Percentiles rank a stretch among this genome's conserved stretches.
These are phyloP conservation scores for Somateria mollissima DNA, from an alignment of 2,797 vertebrate species.

Conservation along the genomic window DNA sequence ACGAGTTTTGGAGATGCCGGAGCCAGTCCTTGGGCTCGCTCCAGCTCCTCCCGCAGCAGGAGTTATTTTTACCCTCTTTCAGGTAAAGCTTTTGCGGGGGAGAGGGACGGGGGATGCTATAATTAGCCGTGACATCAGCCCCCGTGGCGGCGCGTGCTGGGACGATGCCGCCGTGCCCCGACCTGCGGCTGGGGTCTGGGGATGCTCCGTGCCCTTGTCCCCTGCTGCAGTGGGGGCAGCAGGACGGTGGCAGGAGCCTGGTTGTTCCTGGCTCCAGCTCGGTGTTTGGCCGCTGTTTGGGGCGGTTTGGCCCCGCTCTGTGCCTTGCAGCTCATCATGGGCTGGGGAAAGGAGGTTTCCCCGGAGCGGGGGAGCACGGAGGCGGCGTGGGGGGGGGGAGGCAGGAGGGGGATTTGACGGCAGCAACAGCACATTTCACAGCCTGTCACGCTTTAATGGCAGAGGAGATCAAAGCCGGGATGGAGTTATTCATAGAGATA, in stretches of 20 bases:
- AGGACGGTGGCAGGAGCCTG: neutral
- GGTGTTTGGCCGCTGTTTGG: fast-evolving
- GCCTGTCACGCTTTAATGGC: slow-evolving; percentile 65
- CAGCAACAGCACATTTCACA: slow-evolving; percentile 66
- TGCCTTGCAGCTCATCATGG: neutral
- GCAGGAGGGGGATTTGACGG: slow-evolving; percentile 51
- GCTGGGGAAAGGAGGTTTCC: slow-evolving; percentile 7
- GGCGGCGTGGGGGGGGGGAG: neutral
- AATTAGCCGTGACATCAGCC: slow-evolving; percentile 66
- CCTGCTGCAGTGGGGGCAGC: fast-evolving
- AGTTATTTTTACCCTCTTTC: slow-evolving; percentile 68
- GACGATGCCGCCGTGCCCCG: neutral
- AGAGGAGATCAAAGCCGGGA: slow-evolving; percentile 70
- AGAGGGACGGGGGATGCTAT: slow-evolving; percentile 37
- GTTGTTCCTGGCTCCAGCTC: neutral
- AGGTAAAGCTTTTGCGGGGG: slow-evolving; percentile 62
- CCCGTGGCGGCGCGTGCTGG: slow-evolving; percentile 9
- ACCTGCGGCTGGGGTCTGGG: neutral
- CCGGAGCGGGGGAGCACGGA: slow-evolving; percentile 38
- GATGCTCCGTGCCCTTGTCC: neutral
- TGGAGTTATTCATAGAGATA: slow-evolving; percentile 70
- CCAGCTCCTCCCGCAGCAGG: slow-evolving; percentile 34
- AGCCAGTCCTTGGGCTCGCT: slow-evolving; percentile 41
- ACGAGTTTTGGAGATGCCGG: slow-evolving; percentile 12
- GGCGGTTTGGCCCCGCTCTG: neutral